Evolutionary conservation across 2,113 vertebrate species (phyloP).

Genomic region (Upupa epops): DNA sequence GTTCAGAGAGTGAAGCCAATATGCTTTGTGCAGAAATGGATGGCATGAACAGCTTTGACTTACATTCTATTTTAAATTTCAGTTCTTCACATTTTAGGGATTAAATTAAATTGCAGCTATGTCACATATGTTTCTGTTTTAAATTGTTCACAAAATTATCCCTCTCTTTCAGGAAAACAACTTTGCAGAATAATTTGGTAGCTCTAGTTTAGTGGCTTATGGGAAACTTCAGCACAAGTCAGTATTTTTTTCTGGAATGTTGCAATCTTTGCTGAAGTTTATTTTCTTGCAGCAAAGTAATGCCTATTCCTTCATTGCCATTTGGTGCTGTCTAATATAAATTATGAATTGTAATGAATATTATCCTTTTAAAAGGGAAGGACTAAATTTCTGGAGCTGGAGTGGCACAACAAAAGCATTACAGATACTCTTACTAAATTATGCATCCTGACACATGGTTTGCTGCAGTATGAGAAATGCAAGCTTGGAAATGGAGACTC

Average conservation of each 20-base stretch:
- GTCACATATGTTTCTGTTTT: background rate
- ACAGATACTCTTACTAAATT: background rate
- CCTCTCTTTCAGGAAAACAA: background rate
- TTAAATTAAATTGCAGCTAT: background rate
- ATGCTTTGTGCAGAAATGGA: background rate
- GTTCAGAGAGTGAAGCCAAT: background rate
- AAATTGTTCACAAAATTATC: background rate
- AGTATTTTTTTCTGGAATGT: background rate
- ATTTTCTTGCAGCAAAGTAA: background rate
- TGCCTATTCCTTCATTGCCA: background rate
- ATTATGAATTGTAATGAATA: background rate
- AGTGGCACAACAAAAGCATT: background rate
- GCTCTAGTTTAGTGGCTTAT: background rate
- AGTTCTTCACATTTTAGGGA: background rate
- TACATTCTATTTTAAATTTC: background rate
- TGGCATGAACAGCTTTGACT: background rate
- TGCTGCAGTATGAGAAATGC: background rate
- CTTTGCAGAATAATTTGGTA: background rate
- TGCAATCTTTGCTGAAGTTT: background rate
- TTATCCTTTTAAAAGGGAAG: background rate
- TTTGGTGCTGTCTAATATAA: constrained; percentile 1
- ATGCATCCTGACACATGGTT: background rate
- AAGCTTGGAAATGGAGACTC: background rate
- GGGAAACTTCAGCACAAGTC: background rate
- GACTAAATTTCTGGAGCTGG: background rate